Evolutionary conservation across 2,888 invertebrate genomes (phyloP).

Genomic region (Liodrosophila aerea): DNA sequence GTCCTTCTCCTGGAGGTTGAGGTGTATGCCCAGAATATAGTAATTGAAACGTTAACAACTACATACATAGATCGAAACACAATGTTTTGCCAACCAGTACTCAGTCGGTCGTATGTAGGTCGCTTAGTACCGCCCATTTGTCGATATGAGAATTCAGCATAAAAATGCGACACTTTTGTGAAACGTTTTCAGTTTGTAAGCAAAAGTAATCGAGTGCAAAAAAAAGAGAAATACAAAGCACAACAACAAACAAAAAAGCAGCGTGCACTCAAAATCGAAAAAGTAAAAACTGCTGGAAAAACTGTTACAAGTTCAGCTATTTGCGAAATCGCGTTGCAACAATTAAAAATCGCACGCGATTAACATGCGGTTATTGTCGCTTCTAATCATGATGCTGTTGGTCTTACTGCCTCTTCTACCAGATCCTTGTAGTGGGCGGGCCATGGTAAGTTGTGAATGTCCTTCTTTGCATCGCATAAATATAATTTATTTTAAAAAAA

Average conservation of each 20-base stretch:
- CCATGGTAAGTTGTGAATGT: no score
- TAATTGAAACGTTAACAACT: no score
- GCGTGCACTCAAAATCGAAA: constrained; percentile 21
- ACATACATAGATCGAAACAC: no score
- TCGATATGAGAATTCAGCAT: constrained; percentile 68
- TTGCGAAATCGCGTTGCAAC: constrained; percentile 5
- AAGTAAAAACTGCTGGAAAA: constrained; percentile 29
- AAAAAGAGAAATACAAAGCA: constrained; percentile 19
- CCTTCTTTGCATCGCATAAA: no score
- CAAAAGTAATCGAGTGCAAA: constrained; percentile 51
- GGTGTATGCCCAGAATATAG: no score
- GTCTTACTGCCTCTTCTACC: no score
- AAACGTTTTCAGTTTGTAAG: constrained; percentile 69
- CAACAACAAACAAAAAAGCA: constrained; percentile 7
- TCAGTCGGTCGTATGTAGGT: constrained; percentile 52
- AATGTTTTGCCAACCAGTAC: no score
- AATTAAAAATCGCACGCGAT: constrained; percentile 3
- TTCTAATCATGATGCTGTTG: constrained; percentile 1
- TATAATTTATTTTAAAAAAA: no score
- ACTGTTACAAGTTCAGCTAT: constrained; percentile 73
- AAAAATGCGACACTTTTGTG: constrained; percentile 67
- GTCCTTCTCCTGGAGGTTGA: no score
- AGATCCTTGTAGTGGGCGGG: no score
- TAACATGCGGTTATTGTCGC: constrained; percentile 21
- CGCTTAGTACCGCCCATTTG: constrained; percentile 51